A percentile compares a stretch with the other conserved stretches of the same genome.
Evolutionary conservation across 1,140 invertebrate species (phyloP).

Genomic region (Neocloeon triangulifer): DNA sequence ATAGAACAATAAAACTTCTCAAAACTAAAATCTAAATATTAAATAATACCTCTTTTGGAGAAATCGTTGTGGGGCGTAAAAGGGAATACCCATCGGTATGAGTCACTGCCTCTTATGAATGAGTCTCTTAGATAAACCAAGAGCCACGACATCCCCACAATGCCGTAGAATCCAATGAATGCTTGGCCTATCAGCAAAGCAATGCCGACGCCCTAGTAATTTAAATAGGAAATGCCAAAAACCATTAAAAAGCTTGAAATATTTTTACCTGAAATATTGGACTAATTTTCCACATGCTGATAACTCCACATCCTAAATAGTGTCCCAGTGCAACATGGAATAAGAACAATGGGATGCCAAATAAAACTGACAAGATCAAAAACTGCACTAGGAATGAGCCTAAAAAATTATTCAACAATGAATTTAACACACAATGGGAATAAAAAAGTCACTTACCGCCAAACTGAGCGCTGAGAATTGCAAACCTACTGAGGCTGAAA

Average conservation of each 20-base stretch:
- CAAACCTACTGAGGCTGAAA: constrained; percentile 73
- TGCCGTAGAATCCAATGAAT: constrained; percentile 64
- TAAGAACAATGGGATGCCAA: constrained; percentile 68
- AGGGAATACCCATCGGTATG: constrained; percentile 55
- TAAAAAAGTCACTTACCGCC: constrained; percentile 33
- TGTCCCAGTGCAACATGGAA: constrained; percentile 68
- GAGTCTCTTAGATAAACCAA: constrained; percentile 74
- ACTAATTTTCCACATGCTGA: constrained; percentile 84
- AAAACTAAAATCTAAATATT: not conserved
- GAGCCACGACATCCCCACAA: constrained; percentile 71
- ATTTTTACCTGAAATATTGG: constrained; percentile 54
- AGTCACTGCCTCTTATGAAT: constrained; percentile 57
- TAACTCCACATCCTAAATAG: constrained; percentile 54
- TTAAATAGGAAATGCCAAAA: constrained; percentile 5
- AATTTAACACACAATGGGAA: constrained; percentile 4
- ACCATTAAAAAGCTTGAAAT: constrained; percentile 5
- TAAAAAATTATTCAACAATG: constrained; percentile 21
- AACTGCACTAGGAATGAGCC: constrained; percentile 79
- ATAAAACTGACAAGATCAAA: constrained; percentile 52
- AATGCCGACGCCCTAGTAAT: constrained; percentile 48
- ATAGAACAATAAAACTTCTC: not conserved
- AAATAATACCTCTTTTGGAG: constrained; percentile 2
- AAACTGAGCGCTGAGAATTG: constrained; percentile 65
- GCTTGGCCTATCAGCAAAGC: constrained; percentile 55
- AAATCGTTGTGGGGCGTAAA: too few species aligned